These are phyloP conservation scores for Nasonia oneida DNA, from an alignment of 2,888 invertebrate species.

Conservation along the genomic window DNA sequence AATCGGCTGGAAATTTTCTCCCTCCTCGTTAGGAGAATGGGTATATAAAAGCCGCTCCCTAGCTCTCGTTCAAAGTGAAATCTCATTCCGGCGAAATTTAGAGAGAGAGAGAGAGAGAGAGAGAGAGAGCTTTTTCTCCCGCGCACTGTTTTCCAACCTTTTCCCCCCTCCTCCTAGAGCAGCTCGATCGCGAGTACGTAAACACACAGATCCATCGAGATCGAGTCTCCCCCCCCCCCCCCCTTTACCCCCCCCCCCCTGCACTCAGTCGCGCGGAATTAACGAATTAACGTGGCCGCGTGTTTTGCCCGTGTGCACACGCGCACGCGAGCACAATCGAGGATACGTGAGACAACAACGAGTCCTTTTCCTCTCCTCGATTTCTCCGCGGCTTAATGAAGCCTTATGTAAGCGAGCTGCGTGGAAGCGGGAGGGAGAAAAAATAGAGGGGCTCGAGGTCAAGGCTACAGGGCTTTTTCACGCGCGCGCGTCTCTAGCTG, in stretches of 20 bases:
- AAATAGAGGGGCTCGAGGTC: neutral
- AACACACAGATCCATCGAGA: constrained; percentile 14
- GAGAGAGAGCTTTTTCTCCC: no score
- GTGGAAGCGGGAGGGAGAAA: neutral
- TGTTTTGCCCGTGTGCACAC: neutral
- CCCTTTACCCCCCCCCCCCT: no score
- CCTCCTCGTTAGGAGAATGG: neutral
- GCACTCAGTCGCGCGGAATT: neutral
- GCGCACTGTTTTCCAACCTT: neutral
- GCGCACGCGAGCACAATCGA: neutral
- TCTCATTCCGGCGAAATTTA: constrained; percentile 36
- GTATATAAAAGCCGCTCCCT: constrained; percentile 5
- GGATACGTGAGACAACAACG: constrained; percentile 37
- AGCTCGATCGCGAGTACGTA: neutral
- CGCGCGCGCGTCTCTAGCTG: neutral
- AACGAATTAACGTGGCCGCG: constrained; percentile 29
- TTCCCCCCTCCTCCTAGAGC: neutral
- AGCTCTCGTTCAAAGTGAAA: constrained; percentile 25
- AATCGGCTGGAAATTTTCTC: neutral
- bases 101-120: neutral
- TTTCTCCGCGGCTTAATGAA: constrained; percentile 4
- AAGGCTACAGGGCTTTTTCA: neutral
- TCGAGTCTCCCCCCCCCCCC: neutral
- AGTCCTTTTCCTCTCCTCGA: neutral
- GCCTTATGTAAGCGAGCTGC: neutral